Evolutionary conservation across 2,797 vertebrate genomes (phyloP), one percentile per base, ranked within the genome.

Genomic region (Zalophus californianus): DNA sequence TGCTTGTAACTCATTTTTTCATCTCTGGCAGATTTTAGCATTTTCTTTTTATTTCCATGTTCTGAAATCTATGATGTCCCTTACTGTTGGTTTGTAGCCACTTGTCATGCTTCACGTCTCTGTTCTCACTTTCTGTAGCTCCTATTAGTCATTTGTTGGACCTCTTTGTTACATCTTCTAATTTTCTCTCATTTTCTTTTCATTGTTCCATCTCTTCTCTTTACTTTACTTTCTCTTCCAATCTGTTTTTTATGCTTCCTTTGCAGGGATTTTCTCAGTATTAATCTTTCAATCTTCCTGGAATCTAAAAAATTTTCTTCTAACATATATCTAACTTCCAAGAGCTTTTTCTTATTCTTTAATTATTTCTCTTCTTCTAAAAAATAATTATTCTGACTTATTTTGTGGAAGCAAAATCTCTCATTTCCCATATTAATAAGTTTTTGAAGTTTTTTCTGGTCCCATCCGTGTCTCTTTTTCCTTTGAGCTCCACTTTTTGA

Each of bases 391-490:
- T 58, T 32, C 29, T 86, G 21, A 84, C 14, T 84, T 87, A 68
- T 62, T 68, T 84, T 87, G 15, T 96, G 32, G 20, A 88, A 87
- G 60, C 4, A 87, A 94, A 93, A 50, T 77, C 27, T 87, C 29
- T 54, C 38, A 56, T 52, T 62, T 84, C 15, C n/a, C 58, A 83
- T 77, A 44, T 78, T 79, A 66, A 73, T 41, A 72, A 32, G 18
- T 54, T 60, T 96, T 79, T 93, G 7, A 56, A 56, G 60, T 87
- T 72, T 89, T 29, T 96, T 94, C 7, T 70, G 3, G 14, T 50
- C 1, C 2, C 7, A 56, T 41, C 10, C 7, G 32, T 85, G 15
- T 79, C 12, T 60, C 14, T 70, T 86, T 62, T 41, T 79, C 25
- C 35, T 82, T 86, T 78, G 29, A n/a, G 35, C 4, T 56, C 23